phyloP scores from a whole-genome alignment of 2,888 invertebrate species.

The Drosophila paucipuncta region DNA sequence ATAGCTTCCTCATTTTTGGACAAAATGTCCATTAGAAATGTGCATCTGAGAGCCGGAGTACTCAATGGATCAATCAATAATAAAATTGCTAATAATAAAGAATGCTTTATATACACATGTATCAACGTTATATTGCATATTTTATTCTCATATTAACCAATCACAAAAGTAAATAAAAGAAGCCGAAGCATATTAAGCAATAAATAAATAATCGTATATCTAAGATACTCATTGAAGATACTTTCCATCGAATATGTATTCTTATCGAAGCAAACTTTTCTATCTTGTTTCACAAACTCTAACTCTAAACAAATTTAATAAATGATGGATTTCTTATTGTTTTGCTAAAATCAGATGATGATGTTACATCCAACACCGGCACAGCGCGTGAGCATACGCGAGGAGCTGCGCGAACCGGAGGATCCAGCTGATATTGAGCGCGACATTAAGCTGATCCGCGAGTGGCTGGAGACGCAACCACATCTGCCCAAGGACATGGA shows the following conservation, averaged over 20 bases:
- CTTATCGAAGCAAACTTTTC: background rate
- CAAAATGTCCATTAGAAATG: background rate
- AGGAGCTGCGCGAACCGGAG: slow-evolving; percentile 89
- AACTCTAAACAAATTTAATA: background rate
- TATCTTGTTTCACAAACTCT: background rate
- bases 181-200: slow-evolving; percentile 61
- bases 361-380: slow-evolving; percentile 89
- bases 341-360: slow-evolving; percentile 85
- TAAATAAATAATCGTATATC: slow-evolving; percentile 39
- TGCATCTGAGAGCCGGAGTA: background rate
- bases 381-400: slow-evolving; percentile 89
- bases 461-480: slow-evolving; percentile 89
- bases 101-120: background rate
- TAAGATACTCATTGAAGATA: background rate
- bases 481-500: slow-evolving; percentile 90
- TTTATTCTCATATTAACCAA: slow-evolving; percentile 47
- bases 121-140: slow-evolving; percentile 23
- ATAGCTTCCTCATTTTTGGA: background rate
- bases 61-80: background rate
- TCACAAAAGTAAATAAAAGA: slow-evolving; percentile 46
- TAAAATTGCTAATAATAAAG: background rate
- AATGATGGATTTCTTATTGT: background rate
- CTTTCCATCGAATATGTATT: background rate
- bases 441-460: slow-evolving; percentile 88
- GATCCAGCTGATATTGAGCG: slow-evolving; percentile 87